phyloP scores from a whole-genome alignment of 2,113 vertebrate species.

The Myrmophylax atrothorax region DNA sequence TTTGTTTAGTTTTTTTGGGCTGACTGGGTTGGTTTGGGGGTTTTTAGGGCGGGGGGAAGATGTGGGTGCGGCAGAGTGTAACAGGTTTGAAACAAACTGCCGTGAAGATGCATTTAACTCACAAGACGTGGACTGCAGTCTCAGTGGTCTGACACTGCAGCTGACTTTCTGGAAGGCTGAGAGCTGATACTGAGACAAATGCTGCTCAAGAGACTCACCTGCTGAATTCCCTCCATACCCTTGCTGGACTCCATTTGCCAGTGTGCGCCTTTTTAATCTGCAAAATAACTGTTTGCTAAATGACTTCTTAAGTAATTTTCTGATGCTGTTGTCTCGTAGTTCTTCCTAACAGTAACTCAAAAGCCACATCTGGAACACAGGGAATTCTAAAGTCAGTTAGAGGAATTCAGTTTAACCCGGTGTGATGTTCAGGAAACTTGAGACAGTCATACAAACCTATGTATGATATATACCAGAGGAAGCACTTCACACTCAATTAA shows the following conservation, averaged over 20 bases:
- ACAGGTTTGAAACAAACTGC: not conserved
- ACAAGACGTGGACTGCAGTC: not conserved
- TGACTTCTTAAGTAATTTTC: not conserved
- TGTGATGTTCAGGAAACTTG: not conserved
- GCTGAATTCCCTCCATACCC: not conserved
- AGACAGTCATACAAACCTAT: not conserved
- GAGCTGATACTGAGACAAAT: not conserved
- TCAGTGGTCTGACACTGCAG: not conserved
- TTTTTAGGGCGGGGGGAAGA: too few relatives aligned
- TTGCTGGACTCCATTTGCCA: not conserved
- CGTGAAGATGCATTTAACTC: not conserved
- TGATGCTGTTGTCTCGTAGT: not conserved
- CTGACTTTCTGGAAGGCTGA: not conserved
- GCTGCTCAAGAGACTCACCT: too few relatives aligned
- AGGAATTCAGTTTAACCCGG: not conserved
- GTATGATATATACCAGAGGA: not conserved
- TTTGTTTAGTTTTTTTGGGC: not conserved
- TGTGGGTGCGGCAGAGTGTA: not conserved
- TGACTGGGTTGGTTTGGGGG: too few relatives aligned
- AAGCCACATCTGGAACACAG: rapidly evolving
- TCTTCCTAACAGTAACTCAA: not conserved
- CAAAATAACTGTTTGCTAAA: not conserved
- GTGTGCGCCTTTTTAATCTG: not conserved
- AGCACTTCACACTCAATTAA: not conserved
- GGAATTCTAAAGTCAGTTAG: not conserved